Base-by-base conservation (phyloP, 2,888 invertebrate species). In the Agrochola macilenta region DNA sequence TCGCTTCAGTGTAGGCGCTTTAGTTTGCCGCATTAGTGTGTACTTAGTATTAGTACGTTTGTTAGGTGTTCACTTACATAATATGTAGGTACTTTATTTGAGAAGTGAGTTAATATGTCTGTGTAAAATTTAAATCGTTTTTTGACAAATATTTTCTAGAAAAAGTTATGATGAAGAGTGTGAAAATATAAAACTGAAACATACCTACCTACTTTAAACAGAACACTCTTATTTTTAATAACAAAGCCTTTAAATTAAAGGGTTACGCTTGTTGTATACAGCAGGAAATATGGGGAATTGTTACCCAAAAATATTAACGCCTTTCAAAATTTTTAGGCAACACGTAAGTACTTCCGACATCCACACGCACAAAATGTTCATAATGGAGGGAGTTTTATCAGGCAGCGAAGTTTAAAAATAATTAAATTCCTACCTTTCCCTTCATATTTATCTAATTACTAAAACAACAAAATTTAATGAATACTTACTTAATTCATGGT, bases 1-100 rank as follows among this genome's bases (percentile, higher is more conserved):
- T 79, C n/a, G 64, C 35, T 86, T 73, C 4, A 49, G 20, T 57
- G 74, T 64, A 87, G 87, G 87, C 87, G 87, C 70, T 78, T 63
- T 17, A 63, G 60, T 54, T 79, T 63, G 23, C 54, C 43, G 43
- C 30, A 58, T 54, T 69, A 1, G 5, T 69, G 35, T 63, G 30
- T 71, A 69, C 61, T 73, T 69, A 69, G 49, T 60, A 82, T 69
- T 63, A 66, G 30, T 52, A 52, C 30, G 57, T 61, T 61, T 78
- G 23, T 23, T 26, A 63, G 12, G 12, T 49, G 7, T 49, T 77
- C 69, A 23, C 30, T 30, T 17, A 17, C 2, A 8, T 60, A 65
- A 35, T 65, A 52, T 64, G 17, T n/a, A 23, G 14, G 5, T 35
- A 30, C 3, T 39, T 58, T n/a, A 20, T n/a, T 64, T 58, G 1